Conservation (phyloP, 2,888 invertebrate genomes). For the Cepaea hortensis region DNA sequence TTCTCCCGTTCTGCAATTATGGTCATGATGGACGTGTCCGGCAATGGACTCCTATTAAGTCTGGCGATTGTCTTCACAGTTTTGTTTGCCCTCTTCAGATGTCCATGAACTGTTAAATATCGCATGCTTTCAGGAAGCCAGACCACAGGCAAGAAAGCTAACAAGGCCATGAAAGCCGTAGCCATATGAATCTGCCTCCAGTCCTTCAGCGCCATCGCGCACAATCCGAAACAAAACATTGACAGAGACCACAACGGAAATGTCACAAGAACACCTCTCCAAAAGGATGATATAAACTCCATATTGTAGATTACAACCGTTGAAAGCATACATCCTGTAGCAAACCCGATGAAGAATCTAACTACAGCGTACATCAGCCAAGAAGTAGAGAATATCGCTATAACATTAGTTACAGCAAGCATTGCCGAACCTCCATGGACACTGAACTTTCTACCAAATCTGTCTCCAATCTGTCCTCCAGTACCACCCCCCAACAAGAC, state of each 20-base stretch:
- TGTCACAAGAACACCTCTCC: background rate
- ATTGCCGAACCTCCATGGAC: background rate
- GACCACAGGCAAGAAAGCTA: conserved; percentile 2
- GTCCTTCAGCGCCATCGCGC: background rate
- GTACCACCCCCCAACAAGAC: conserved; percentile 68
- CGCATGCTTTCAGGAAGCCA: conserved; percentile 23
- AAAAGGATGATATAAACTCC: background rate
- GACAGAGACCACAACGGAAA: conserved; percentile 1
- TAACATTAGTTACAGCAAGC: background rate
- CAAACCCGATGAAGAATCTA: conserved; percentile 16
- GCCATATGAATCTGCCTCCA: conserved; percentile 9
- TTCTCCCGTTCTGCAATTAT: background rate
- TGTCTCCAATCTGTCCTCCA: conserved; percentile 53
- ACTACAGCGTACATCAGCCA: conserved; percentile 16
- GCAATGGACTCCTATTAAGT: background rate
- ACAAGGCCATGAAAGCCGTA: background rate
- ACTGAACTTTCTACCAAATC: conserved; percentile 5
- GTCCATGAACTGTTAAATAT: conserved; percentile 6
- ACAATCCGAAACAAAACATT: background rate
- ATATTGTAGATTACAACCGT: background rate
- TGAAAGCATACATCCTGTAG: background rate
- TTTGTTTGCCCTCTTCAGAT: background rate
- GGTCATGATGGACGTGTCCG: background rate
- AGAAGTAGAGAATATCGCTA: background rate
- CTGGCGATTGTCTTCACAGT: background rate